These are phyloP conservation scores for Poecilia wingei DNA, from an alignment of 2,797 vertebrate genomes.

Conservation along the genomic window DNA sequence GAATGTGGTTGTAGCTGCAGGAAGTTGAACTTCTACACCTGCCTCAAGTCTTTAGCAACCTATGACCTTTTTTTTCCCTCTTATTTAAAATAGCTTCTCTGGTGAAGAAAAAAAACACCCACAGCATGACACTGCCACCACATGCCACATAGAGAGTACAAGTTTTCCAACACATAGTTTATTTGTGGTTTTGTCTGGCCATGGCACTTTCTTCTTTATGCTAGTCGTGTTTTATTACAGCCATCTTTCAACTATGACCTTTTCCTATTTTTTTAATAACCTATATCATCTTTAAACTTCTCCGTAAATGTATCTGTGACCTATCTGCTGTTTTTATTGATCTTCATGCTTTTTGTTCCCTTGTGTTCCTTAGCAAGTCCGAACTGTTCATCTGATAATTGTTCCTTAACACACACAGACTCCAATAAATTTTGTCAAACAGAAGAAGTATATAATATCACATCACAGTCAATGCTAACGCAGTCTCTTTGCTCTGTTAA, in stretches of 20 bases:
- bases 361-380: background rate
- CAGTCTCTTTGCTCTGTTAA: constrained; percentile 36
- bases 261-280: background rate
- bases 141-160: background rate
- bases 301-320: background rate
- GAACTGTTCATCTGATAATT: background rate
- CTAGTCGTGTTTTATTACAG: background rate
- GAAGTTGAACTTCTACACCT: background rate
- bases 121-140: background rate
- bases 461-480: constrained; percentile 36
- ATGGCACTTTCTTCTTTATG: background rate
- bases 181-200: background rate
- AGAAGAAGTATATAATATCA: constrained; percentile 37
- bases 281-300: background rate
- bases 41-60: background rate
- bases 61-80: background rate
- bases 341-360: background rate
- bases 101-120: background rate
- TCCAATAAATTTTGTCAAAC: constrained; percentile 20
- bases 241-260: background rate
- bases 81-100: background rate
- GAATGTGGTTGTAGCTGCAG: background rate
- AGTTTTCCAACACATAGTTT: background rate
- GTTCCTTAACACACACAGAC: background rate
- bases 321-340: background rate